phyloP scores from a whole-genome alignment of 2,113 vertebrate genomes.

The Caracal caracal region DNA sequence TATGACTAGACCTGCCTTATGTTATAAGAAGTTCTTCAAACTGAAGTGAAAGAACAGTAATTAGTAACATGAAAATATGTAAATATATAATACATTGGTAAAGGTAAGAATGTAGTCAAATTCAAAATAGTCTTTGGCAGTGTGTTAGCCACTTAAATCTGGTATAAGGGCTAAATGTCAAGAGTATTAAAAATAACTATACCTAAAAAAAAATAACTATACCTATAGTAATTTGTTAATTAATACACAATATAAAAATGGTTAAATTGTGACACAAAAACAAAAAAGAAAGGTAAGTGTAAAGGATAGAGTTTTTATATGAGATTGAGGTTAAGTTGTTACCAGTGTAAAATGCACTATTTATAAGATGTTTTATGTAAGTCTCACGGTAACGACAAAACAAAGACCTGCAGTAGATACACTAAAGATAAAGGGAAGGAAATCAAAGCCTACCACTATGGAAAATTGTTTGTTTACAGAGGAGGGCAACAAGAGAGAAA shows the following conservation, averaged over 20 bases:
- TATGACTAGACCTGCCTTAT: neutral
- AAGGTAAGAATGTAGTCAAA: neutral
- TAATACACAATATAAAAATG: neutral
- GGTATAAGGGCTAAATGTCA: neutral
- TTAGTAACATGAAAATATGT: neutral
- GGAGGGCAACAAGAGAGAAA: neutral
- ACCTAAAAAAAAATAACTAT: neutral
- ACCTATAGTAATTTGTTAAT: neutral
- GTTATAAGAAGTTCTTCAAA: neutral
- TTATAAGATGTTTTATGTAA: neutral
- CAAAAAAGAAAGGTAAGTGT: neutral
- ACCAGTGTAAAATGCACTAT: neutral
- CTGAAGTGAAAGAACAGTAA: neutral
- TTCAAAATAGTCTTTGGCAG: neutral
- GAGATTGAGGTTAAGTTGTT: neutral
- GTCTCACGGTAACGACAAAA: neutral
- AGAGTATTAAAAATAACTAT: neutral
- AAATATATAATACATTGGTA: neutral
- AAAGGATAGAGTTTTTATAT: neutral
- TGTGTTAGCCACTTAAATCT: neutral
- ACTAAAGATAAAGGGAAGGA: neutral
- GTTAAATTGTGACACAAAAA: neutral
- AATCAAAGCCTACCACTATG: neutral
- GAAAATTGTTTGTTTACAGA: neutral
- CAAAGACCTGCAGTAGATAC: neutral